Evolutionary conservation across 53 echinoderm and acorn worm genomes (phyloP).

Genomic region (Echinometra lucunter): DNA sequence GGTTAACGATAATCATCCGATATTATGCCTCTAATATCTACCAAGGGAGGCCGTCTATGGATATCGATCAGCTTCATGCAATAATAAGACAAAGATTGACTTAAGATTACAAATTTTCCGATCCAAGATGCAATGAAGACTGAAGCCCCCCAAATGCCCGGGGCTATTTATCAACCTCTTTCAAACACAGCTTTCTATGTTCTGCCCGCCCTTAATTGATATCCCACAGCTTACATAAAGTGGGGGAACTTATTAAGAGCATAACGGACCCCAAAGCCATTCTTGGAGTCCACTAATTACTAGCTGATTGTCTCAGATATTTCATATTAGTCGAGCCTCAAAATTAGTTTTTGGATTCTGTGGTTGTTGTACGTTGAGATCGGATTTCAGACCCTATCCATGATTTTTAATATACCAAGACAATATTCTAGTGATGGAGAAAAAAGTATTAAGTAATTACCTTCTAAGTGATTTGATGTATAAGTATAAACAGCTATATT

Average conservation of each 20-base stretch:
- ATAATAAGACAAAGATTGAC: constrained; percentile 35
- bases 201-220: constrained; percentile 40
- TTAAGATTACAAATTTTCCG: constrained; percentile 40
- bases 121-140: constrained; percentile 6
- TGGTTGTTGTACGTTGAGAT: constrained; percentile 3
- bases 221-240: constrained; percentile 32
- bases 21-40: constrained; percentile 62
- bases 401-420: constrained; percentile 19
- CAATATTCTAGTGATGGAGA: neutral
- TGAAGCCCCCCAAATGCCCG: constrained; percentile 33
- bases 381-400: constrained; percentile 3
- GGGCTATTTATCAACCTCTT: constrained; percentile 57
- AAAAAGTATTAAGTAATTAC: constrained; percentile 26
- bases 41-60: constrained; percentile 12
- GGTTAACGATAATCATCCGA: constrained; percentile 58
- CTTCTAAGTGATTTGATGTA: neutral
- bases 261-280: constrained; percentile 56
- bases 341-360: constrained; percentile 22
- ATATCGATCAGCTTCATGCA: constrained; percentile 13
- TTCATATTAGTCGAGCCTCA: constrained; percentile 36
- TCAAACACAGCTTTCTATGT: neutral
- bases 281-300: constrained; percentile 44
- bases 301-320: constrained; percentile 46
- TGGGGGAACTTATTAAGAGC: constrained; percentile 37
- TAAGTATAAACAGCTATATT: constrained; percentile 39